phyloP scores from a whole-genome alignment of 2,113 vertebrate species.

The Amphilophus citrinellus region DNA sequence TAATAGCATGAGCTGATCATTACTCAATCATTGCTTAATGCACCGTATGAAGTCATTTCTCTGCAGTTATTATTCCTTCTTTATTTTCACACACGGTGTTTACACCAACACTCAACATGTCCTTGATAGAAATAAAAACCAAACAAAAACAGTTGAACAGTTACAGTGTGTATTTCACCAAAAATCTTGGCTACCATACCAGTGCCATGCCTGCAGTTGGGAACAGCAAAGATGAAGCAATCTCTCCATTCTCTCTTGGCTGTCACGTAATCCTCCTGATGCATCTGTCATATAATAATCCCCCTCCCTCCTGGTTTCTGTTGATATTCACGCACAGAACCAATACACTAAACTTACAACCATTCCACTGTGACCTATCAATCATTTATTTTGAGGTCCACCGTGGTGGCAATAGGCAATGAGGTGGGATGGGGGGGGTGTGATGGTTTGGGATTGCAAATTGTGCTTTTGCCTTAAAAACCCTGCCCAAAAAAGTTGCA shows the following conservation, averaged over 20 bases:
- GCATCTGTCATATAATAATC: background rate
- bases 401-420: background rate
- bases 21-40: background rate
- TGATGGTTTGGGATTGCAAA: too few relatives aligned
- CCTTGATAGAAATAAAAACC: background rate
- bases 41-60: background rate
- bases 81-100: background rate
- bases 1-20: background rate
- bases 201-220: background rate
- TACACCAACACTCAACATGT: background rate
- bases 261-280: slow-evolving; percentile 1
- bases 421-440: too few relatives aligned
- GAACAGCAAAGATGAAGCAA: background rate
- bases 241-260: background rate
- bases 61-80: background rate
- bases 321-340: background rate
- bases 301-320: background rate
- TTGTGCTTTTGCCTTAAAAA: too few relatives aligned
- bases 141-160: background rate
- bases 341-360: background rate
- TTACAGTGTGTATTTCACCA: background rate
- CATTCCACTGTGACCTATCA: background rate
- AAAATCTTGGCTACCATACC: background rate
- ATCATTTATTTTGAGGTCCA: background rate
- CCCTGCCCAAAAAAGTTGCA: too few relatives aligned